Percentiles rank a stretch among this genome's conserved stretches.
These are phyloP conservation scores for Thryonomys swinderianus DNA, from an alignment of 2,113 vertebrate species.

Conservation along the genomic window DNA sequence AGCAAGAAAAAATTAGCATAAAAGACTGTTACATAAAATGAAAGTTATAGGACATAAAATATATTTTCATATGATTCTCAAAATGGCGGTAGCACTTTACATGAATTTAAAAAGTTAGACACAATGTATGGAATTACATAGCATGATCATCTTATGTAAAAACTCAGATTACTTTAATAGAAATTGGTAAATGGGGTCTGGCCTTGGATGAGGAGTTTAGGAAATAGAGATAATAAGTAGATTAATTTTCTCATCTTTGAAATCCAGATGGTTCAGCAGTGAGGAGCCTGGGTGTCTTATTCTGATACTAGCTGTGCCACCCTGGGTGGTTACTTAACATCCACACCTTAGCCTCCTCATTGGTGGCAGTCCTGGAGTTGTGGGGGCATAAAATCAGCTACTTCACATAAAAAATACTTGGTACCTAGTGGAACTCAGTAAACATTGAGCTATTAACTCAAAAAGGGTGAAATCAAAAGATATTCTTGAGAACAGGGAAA, in stretches of 20 bases:
- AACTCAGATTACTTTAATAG: constrained; percentile 23
- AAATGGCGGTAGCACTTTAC: neutral
- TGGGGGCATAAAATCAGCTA: neutral
- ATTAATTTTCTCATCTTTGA: constrained; percentile 47
- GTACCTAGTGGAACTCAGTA: neutral
- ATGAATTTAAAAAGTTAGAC: constrained; percentile 2
- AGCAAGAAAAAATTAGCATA: neutral
- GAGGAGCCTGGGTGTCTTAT: neutral
- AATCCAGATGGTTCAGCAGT: constrained; percentile 13
- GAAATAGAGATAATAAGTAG: neutral
- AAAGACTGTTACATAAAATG: constrained; percentile 30
- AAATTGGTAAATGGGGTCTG: neutral
- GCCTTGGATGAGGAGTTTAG: neutral
- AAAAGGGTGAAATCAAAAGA: neutral
- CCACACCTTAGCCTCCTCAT: neutral
- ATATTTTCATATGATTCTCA: constrained; percentile 28
- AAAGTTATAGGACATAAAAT: constrained; percentile 38
- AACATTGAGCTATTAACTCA: constrained; percentile 33
- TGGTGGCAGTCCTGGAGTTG: neutral
- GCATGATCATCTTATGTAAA: constrained; percentile 16
- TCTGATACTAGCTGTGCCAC: neutral
- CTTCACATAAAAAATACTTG: neutral
- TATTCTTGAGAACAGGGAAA: constrained; percentile 14
- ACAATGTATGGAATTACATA: neutral
- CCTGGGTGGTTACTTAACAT: neutral